phyloP scores from a whole-genome alignment of 2,888 invertebrate species.

The Hedychridium roseum region DNA sequence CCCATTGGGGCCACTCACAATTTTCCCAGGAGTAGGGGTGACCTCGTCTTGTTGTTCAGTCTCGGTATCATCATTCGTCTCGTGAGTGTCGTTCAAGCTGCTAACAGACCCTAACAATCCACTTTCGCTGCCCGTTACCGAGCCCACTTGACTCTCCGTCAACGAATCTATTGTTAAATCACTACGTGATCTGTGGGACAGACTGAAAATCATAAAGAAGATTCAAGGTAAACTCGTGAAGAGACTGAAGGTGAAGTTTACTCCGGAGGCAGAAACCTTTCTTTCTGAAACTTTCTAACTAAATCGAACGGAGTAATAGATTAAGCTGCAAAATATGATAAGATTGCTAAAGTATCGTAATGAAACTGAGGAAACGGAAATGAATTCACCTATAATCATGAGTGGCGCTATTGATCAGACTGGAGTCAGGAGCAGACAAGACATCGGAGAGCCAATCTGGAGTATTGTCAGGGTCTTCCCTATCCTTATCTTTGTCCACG shows the following conservation, averaged over 20 bases:
- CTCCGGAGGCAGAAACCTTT: too few relatives aligned
- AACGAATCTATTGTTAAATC: conserved; percentile 62
- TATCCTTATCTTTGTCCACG: conserved; percentile 64
- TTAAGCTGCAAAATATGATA: conserved; percentile 34
- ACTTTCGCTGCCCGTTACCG: conserved; percentile 59
- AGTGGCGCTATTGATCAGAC: conserved; percentile 57
- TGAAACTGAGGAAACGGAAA: conserved; percentile 23
- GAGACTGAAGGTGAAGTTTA: too few relatives aligned
- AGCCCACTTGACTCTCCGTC: conserved; percentile 61
- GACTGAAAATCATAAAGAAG: conserved; percentile 37
- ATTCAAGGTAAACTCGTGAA: not conserved
- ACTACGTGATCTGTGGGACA: conserved; percentile 60
- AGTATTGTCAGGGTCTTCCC: conserved; percentile 55
- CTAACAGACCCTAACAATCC: conserved; percentile 66
- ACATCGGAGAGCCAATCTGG: conserved; percentile 70
- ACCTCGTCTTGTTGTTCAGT: conserved; percentile 64
- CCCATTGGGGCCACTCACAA: too few relatives aligned
- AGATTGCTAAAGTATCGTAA: too few relatives aligned
- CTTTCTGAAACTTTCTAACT: not conserved
- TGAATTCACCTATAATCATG: conserved; percentile 60
- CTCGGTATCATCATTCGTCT: conserved; percentile 64
- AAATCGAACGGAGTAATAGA: not conserved
- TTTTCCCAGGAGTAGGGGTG: conserved; percentile 73
- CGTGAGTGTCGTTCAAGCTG: conserved; percentile 65
- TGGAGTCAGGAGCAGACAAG: conserved; percentile 67